Evolutionary conservation across 2,888 invertebrate genomes (phyloP).

Genomic region (Meloe dianella): DNA sequence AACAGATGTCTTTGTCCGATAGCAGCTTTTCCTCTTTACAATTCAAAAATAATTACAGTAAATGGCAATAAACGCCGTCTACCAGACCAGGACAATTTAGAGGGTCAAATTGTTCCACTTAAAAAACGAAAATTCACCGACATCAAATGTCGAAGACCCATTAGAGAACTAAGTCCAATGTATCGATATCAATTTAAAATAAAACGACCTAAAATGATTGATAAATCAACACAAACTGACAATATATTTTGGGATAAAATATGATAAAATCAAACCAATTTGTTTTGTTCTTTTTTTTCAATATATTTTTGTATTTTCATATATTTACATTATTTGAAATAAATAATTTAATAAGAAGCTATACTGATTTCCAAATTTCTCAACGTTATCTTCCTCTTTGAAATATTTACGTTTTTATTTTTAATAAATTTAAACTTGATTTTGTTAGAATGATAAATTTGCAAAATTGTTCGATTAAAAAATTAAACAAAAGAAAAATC

Average conservation of each 20-base stretch:
- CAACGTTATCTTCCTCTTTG: no score
- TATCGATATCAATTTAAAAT: slow-evolving; percentile 20
- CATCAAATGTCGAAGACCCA: slow-evolving; percentile 50
- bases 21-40: no score
- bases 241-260: slow-evolving; percentile 17
- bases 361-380: slow-evolving; percentile 34
- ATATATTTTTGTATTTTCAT: slow-evolving; percentile 33
- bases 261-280: slow-evolving; percentile 19
- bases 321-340: slow-evolving; percentile 39
- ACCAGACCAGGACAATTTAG: slow-evolving; percentile 25
- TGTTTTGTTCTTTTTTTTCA: slow-evolving; percentile 20
- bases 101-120: slow-evolving; percentile 28
- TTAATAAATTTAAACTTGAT: slow-evolving; percentile 28
- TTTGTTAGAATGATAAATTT: slow-evolving; percentile 32
- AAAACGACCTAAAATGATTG: slow-evolving; percentile 33
- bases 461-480: slow-evolving; percentile 22
- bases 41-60: neutral
- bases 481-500: slow-evolving; percentile 22
- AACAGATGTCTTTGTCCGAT: no score
- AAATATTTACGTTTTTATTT: neutral
- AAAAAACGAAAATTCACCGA: slow-evolving; percentile 49
- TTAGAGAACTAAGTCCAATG: slow-evolving; percentile 39
- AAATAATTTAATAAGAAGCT: slow-evolving; percentile 39
- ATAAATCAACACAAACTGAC: slow-evolving; percentile 52
- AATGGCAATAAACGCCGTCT: slow-evolving; percentile 25